Percentiles rank a stretch among this genome's conserved stretches.
Conservation (phyloP, 1,140 invertebrate species). For the Drosophila dunni region DNA sequence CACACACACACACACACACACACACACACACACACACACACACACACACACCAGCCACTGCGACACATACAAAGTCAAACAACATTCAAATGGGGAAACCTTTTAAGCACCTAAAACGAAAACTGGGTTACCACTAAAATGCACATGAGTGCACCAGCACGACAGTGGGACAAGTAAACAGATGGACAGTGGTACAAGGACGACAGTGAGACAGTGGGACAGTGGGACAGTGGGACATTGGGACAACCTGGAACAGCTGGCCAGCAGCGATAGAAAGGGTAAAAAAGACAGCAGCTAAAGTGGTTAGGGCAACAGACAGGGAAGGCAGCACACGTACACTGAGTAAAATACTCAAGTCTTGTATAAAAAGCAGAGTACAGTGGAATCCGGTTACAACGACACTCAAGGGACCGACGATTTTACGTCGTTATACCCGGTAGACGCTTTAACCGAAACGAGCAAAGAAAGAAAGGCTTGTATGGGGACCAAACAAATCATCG, state of each 20-base stretch:
- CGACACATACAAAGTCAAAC: conserved; percentile 17
- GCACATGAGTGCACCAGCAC: conserved; percentile 46
- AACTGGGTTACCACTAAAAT: conserved; percentile 79
- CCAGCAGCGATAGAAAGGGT: conserved; percentile 16
- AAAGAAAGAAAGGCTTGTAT: too few species aligned
- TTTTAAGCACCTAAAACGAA: conserved; percentile 61
- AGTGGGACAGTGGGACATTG: neutral
- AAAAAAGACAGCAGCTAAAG: neutral
- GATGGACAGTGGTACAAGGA: neutral
- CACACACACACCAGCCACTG: neutral
- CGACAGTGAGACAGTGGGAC: neutral
- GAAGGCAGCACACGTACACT: neutral
- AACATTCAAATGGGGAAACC: conserved; percentile 60
- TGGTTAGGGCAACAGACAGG: neutral
- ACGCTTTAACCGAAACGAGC: too few species aligned
- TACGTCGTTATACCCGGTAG: too few species aligned
- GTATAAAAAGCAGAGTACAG: too few species aligned
- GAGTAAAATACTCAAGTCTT: too few species aligned
- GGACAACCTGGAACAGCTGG: conserved; percentile 5
- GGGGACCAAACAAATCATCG: too few species aligned
- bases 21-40: too few species aligned
- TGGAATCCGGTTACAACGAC: too few species aligned
- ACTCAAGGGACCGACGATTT: too few species aligned
- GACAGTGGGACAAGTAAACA: conserved; percentile 1
- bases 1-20: conserved; percentile 3